These are phyloP conservation scores for Euura lappo DNA, from an alignment of 1,140 invertebrate species.

Conservation along the genomic window DNA sequence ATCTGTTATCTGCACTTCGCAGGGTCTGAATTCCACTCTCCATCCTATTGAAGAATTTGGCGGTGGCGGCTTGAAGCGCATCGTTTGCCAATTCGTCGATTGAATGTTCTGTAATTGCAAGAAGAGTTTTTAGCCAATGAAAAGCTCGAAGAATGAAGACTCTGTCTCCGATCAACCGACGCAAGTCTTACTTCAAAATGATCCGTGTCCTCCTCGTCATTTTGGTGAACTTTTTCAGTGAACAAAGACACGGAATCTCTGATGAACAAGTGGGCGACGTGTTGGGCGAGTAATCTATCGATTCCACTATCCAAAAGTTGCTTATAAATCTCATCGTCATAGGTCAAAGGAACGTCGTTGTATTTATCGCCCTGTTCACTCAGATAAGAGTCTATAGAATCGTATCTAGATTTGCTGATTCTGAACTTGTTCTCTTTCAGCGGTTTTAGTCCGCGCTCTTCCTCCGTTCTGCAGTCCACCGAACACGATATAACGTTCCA, in stretches of 20 bases:
- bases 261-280: conserved; percentile 98
- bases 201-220: conserved; percentile 93
- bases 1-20: conserved; percentile 97
- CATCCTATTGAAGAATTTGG: conserved; percentile 96
- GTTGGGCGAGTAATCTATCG: conserved; percentile 89
- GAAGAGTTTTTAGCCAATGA: not conserved
- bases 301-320: conserved; percentile 86
- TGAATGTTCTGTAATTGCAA: conserved; percentile 88
- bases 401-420: conserved; percentile 96
- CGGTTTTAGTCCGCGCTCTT: conserved; percentile 87
- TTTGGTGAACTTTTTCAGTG: conserved; percentile 93
- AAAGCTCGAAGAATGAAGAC: conserved; percentile 5
- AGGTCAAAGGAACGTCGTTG: conserved; percentile 90
- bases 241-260: conserved; percentile 96
- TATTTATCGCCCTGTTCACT: conserved; percentile 86
- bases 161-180: not conserved
- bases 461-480: conserved; percentile 94
- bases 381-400: conserved; percentile 97
- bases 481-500: conserved; percentile 96
- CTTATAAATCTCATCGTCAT: conserved; percentile 84
- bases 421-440: conserved; percentile 79
- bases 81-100: conserved; percentile 99
- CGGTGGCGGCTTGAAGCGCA: conserved; percentile 98
- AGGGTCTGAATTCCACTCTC: conserved; percentile 99
- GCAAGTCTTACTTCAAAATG: conserved; percentile 89